Conservation (phyloP, 1,140 invertebrate genomes). For the Tribolium castaneum region DNA sequence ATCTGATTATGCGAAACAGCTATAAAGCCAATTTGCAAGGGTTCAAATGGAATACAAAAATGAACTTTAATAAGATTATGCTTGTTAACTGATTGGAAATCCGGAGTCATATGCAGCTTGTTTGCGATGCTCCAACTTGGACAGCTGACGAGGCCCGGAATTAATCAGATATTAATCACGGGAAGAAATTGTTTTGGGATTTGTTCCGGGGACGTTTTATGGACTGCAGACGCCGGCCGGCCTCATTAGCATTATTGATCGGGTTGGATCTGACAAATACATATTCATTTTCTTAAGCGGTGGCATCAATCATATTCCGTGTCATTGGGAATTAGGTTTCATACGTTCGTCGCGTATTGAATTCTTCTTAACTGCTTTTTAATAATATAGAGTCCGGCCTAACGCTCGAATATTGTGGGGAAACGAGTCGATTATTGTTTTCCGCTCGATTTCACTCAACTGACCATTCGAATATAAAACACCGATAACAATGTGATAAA, state of each 20-base stretch:
- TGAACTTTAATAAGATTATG: slow-evolving; percentile 15
- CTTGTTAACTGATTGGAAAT: slow-evolving; percentile 19
- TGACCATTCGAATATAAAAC: slow-evolving; percentile 34
- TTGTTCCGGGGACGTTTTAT: background rate
- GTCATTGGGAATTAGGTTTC: slow-evolving; percentile 13
- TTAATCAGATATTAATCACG: background rate
- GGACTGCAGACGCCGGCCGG: background rate
- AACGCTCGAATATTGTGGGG: background rate
- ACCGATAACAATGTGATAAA: slow-evolving; percentile 34
- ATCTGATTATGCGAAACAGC: background rate
- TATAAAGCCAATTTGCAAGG: slow-evolving; percentile 3
- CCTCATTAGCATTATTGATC: background rate
- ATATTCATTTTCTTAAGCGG: slow-evolving; percentile 28
- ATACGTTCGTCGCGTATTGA: background rate
- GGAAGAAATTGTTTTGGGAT: background rate
- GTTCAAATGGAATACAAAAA: background rate
- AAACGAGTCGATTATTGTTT: slow-evolving; percentile 23
- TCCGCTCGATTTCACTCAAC: slow-evolving; percentile 19
- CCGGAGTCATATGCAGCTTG: background rate
- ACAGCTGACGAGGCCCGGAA: no score
- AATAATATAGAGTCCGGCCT: background rate
- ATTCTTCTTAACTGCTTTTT: slow-evolving; percentile 4
- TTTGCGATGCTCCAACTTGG: background rate
- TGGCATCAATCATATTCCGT: slow-evolving; percentile 14
- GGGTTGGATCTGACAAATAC: background rate